phyloP scores from a whole-genome alignment of 2,113 vertebrate genomes.

The Tachysurus vachellii region DNA sequence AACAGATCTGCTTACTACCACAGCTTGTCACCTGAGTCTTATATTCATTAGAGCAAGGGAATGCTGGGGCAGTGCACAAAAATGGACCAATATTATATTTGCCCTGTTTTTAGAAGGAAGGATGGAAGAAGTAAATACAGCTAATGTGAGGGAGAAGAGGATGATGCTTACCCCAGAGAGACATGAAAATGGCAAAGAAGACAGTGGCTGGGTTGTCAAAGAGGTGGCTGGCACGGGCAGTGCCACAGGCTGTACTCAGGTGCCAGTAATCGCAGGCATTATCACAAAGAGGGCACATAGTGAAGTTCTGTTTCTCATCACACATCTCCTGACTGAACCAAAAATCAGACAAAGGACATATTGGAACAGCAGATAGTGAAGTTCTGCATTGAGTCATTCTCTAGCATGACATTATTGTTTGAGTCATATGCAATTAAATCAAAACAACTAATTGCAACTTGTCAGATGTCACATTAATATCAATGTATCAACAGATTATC shows the following conservation, averaged over 20 bases:
- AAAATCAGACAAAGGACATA: slow-evolving; percentile 19
- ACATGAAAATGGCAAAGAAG: slow-evolving; percentile 98
- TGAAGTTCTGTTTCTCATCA: slow-evolving; percentile 85
- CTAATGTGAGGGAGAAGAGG: neutral
- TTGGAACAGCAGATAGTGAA: slow-evolving; percentile 6
- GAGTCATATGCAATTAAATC: neutral
- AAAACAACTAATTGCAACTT: neutral
- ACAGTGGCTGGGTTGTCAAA: slow-evolving; percentile 97
- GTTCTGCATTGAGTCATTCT: neutral
- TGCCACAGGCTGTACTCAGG: slow-evolving; percentile 90
- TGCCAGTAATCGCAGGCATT: slow-evolving; percentile 93
- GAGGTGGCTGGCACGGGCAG: slow-evolving; percentile 89
- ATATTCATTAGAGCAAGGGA: slow-evolving; percentile 15
- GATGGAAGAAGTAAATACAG: neutral
- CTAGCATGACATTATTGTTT: neutral
- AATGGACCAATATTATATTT: neutral
- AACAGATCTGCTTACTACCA: slow-evolving; percentile 41
- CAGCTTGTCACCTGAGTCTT: neutral
- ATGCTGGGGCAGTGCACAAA: slow-evolving; percentile 5
- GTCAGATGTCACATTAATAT: neutral
- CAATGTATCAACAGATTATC: neutral
- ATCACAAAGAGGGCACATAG: slow-evolving; percentile 98
- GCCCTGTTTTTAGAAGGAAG: neutral
- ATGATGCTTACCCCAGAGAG: slow-evolving; percentile 89
- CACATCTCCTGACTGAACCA: slow-evolving; percentile 90